Evolutionary conservation across 2,797 vertebrate genomes (phyloP), one percentile per base, ranked within the genome.

Genomic region (Syngnathus rostellatus): DNA sequence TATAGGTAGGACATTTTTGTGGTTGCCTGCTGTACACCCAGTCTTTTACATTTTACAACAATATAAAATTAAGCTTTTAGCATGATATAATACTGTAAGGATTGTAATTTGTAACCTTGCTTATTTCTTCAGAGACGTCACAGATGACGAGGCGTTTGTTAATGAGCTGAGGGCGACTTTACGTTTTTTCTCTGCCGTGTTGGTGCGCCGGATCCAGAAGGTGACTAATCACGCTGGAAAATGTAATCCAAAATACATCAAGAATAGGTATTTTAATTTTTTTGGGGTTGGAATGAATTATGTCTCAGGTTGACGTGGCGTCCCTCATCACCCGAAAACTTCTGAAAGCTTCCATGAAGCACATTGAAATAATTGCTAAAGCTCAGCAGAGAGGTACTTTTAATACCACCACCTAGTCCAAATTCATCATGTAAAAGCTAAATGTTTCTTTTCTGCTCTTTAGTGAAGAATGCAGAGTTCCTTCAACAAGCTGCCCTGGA

Each of bases 281-380:
- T n/a, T 41, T 21, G 14, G 3, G 14, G 12, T 12, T 14, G 16
- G 46, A 1, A 23, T 0, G n/a, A 19, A 25, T 46, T 1, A 8
- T 23, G 38, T 66, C 11, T 16, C 83, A 99, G 97, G 94, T 98
- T 79, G 92, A 98, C 81, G 92, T 98, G 80, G 94, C 95, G 63
- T 92, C 93, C 8, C 80, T 98, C 77, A 92, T 98, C 81, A 97
- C 94, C 1, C 91, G 86, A 82, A 97, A 96, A 78, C 92, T 98
- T 71, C 92, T 99, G 6, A 97, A 98, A 87, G 95, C 92, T 67
- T 94, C 96, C 79, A 95, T 99, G 94, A 98, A 98, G 68, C 96
- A 99, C 80, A 93, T 98, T 65, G 96, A 98, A 90, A 93, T 99
- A 68, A 97, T 99, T 82, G 92, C 93, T 82, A 97, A 97, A 91